Evolutionary conservation across 2,797 vertebrate species (phyloP), one percentile per base, ranked within the genome.

Genomic region (Enteromius argenteus): DNA sequence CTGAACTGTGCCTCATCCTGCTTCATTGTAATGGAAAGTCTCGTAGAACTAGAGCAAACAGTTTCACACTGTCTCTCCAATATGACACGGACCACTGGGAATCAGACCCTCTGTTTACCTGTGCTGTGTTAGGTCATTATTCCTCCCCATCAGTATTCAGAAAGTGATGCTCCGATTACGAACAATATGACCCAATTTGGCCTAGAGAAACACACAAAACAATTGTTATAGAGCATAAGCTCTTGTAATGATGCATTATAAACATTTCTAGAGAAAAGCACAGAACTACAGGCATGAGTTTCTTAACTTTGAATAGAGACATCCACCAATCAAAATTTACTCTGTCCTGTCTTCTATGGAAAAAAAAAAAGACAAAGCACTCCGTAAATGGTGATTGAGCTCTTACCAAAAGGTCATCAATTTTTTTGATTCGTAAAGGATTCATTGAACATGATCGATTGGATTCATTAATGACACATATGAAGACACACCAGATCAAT

Each of bases 401-500:
- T 78, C 77, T 85, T 69, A 69, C 49, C 14, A 44, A 75, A 78
- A 79, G 51, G 53, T 89, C 87, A 90, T 85, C 44, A 35, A 86
- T 90, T 85, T 51, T 49, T 79, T 77, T 64, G 58, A 76, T 53
- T 87, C 83, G 37, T 72, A 27, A 56, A 69, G 39, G 62, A 76
- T 74, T 53, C 75, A 53, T 85, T 68, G 86, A 89, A 82, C 35
- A 56, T 85, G 77, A 87, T 9, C 62, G 58, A 87, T 87, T 88
- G 87, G 4, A 83, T 78, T 91, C 84, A 88, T 46, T 90, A 87
- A 80, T 87, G 79, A 76, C 84, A 86, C 69, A 84, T 88, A 88
- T 87, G 86, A 90, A 66, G 49, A 86, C 21, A 81, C 60, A 83
- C 87, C 88, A 88, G 78, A 89, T 89, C 68, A 89, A 89, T 90